phyloP scores from a whole-genome alignment of 2,797 vertebrate genomes.

The Tokudaia tokunoshimensis region DNA sequence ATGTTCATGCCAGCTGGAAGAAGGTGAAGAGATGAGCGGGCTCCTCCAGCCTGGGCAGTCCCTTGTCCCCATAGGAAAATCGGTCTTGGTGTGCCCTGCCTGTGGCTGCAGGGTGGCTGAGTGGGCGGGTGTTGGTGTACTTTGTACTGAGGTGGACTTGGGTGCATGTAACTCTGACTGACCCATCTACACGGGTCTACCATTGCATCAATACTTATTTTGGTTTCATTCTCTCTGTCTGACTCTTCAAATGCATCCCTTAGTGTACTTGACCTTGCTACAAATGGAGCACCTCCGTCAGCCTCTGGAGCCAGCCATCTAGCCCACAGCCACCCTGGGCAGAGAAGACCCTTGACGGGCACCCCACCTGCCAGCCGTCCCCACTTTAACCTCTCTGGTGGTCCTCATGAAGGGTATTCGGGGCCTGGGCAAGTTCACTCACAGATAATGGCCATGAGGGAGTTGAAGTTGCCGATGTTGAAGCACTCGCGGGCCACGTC shows the following conservation, averaged over 20 bases:
- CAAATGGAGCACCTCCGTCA: neutral
- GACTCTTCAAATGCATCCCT: neutral
- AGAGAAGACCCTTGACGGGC: neutral
- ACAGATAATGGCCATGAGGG: conserved; percentile 98
- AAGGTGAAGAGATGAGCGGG: conserved; percentile 51
- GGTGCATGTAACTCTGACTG: neutral
- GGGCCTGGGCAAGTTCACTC: conserved; percentile 84
- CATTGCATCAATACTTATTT: neutral
- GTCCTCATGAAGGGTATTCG: rapidly evolving
- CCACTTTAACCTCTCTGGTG: neutral
- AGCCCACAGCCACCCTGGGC: neutral
- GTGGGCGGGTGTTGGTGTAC: neutral
- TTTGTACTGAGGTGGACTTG: rapidly evolving
- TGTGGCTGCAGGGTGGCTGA: neutral
- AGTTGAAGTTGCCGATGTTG: conserved; percentile 98
- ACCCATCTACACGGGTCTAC: neutral
- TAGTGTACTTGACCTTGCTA: neutral
- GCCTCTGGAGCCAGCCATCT: neutral
- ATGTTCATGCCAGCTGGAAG: conserved; percentile 96
- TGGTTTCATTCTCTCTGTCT: neutral
- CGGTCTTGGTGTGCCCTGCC: neutral
- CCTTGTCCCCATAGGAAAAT: neutral
- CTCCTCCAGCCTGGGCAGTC: neutral
- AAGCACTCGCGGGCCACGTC: conserved; percentile 97
- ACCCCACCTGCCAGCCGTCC: neutral